Base-by-base conservation (phyloP, 2,113 vertebrate species). In the Hypocryptadius cinnamomeus region DNA sequence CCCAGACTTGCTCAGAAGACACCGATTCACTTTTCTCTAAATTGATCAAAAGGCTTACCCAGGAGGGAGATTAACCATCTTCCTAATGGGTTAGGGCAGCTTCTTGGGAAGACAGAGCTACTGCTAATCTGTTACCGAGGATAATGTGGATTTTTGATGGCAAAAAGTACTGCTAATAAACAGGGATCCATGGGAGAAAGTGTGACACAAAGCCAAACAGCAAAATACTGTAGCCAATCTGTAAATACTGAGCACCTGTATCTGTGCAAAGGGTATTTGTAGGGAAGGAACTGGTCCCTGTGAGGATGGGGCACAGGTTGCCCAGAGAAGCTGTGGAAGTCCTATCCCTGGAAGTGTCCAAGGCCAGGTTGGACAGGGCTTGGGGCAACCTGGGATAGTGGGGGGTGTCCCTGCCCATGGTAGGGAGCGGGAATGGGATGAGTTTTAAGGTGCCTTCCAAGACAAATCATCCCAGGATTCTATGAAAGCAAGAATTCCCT, bases 21-120 rank as follows among this genome's bases (percentile, higher is more conserved):
- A 88, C 30, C 79, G 8, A 80, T 73, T 94, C 92, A 73, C 87
- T 95, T 80, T 53, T 50, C 87, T 73, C 74, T 85, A 54, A 82
- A 85, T 79, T 95, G 87, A 95, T 93, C 93, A 88, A 88, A 96
- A 96, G 64, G 56, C 54, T 90, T 90, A 83, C 25, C 18, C 82
- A 90, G 91, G 87, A 71, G 65, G 69, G 48, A 94, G 93, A 96
- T 88, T 78, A 92, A 63, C 76, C 54, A 83, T 66, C 71, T 77
- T 90, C 79, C 92, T 91, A 33, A 85, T 59, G 74, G 79, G 73
- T 50, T 23, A 21, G 54, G 64, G 76, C 47, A 77, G 76, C 64
- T 93, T 74, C 90, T 93, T 88, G 85, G 71, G 91, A 73, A 90
- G 54, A 72, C 0, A 1, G 23, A 73, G 81, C 82, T 57, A 25